A percentile compares a stretch with the other conserved stretches of the same genome.
Evolutionary conservation across 35 echinoderm and acorn worm species (phyloP).

Genomic region (Diadema setosum): DNA sequence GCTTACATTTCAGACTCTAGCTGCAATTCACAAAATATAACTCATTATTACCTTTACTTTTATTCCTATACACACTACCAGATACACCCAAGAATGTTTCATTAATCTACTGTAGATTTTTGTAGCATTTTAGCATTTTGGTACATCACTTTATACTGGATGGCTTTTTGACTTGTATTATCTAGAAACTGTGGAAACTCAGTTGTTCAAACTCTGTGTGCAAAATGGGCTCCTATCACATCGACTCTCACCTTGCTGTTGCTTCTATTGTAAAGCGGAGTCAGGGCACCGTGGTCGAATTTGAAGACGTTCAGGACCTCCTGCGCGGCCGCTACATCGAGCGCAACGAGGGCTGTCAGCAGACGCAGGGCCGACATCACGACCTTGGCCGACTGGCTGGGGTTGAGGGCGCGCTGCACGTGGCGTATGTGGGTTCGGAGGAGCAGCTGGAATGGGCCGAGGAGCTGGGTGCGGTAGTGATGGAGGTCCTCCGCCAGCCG

Average conservation of each 20-base stretch:
- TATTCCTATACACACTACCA: too few species aligned
- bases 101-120: too few species aligned
- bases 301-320: slow-evolving; percentile 20
- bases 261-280: background rate
- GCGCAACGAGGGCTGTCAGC: background rate
- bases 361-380: slow-evolving; percentile 16
- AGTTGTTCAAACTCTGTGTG: background rate
- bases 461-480: background rate
- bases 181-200: too few species aligned
- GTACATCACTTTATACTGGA: too few species aligned
- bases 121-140: too few species aligned
- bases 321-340: background rate
- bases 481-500: slow-evolving; percentile 7
- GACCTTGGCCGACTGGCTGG: background rate
- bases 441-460: background rate
- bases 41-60: too few species aligned
- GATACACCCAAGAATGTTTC: too few species aligned
- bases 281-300: background rate
- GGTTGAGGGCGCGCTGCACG: background rate
- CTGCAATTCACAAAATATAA: too few species aligned
- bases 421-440: slow-evolving; percentile 24
- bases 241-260: background rate
- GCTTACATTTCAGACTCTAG: too few species aligned
- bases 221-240: background rate
- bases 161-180: too few species aligned